Conservation (phyloP, 2,797 vertebrate species). For the Threskiornis aethiopicus region DNA sequence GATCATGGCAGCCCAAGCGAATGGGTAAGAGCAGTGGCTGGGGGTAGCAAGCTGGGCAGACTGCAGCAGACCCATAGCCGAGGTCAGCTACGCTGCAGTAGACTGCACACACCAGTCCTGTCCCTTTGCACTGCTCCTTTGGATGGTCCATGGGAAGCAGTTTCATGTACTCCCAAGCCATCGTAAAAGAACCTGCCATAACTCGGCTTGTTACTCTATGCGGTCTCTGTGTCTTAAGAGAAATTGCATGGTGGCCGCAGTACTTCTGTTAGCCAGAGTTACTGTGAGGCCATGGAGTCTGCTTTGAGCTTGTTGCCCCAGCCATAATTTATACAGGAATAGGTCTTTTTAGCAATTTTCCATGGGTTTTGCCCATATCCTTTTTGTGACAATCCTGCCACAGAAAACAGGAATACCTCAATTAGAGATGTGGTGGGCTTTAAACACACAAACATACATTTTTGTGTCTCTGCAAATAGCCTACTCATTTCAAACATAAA, state of each 20-base stretch:
- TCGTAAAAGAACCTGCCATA: background rate
- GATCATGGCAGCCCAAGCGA: too few relatives aligned
- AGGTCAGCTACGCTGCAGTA: background rate
- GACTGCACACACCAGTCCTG: background rate
- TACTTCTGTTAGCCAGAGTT: background rate
- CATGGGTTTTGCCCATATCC: background rate
- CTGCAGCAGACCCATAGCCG: background rate
- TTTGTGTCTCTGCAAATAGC: background rate
- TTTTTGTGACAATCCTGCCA: background rate
- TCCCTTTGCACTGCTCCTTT: background rate
- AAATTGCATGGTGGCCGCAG: background rate
- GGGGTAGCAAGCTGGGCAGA: background rate
- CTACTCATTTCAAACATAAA: background rate
- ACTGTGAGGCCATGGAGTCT: background rate
- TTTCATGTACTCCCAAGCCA: too few relatives aligned
- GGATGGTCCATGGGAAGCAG: background rate
- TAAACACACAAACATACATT: fast-evolving
- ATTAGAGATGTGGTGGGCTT: background rate
- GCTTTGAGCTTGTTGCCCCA: background rate
- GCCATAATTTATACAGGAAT: background rate
- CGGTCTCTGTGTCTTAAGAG: background rate
- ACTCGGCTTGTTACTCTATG: fast-evolving
- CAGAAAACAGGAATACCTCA: background rate
- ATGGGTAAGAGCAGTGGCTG: background rate
- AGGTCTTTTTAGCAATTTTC: background rate